These are phyloP conservation scores for Notamacropus eugenii DNA, from an alignment of 2,797 vertebrate species.

Conservation along the genomic window DNA sequence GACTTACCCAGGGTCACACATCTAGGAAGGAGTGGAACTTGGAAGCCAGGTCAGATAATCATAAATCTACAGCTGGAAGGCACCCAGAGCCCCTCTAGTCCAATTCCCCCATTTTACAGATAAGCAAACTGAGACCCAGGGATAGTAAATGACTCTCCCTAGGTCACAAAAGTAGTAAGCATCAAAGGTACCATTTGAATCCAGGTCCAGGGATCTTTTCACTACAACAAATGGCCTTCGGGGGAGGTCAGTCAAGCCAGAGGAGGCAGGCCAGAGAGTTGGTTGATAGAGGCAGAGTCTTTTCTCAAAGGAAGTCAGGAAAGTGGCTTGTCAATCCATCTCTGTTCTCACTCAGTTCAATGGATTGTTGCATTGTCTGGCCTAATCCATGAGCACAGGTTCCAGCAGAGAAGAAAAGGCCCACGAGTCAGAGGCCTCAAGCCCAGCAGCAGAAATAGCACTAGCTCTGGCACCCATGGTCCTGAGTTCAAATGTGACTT, in stretches of 20 bases:
- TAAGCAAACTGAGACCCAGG: neutral
- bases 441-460: neutral
- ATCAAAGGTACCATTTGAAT: neutral
- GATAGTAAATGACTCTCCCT: neutral
- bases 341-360: conserved; percentile 56
- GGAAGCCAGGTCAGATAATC: neutral
- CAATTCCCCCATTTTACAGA: neutral
- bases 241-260: conserved; percentile 4
- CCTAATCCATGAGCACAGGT: conserved; percentile 1
- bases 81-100: neutral
- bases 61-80: neutral
- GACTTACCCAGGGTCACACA: neutral
- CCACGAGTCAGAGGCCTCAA: neutral
- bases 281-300: conserved; percentile 19
- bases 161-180: neutral
- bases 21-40: neutral
- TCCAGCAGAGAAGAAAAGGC: conserved; percentile 7
- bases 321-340: neutral
- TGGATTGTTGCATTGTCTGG: conserved; percentile 27
- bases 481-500: neutral
- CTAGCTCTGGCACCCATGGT: neutral
- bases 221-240: neutral
- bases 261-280: conserved; percentile 25
- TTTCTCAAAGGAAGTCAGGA: conserved; percentile 31
- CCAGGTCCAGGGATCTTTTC: neutral